A percentile compares a stretch with the other conserved stretches of the same genome.
Conservation (phyloP, 1,140 invertebrate genomes). For the Macrocentrus cingulum region DNA sequence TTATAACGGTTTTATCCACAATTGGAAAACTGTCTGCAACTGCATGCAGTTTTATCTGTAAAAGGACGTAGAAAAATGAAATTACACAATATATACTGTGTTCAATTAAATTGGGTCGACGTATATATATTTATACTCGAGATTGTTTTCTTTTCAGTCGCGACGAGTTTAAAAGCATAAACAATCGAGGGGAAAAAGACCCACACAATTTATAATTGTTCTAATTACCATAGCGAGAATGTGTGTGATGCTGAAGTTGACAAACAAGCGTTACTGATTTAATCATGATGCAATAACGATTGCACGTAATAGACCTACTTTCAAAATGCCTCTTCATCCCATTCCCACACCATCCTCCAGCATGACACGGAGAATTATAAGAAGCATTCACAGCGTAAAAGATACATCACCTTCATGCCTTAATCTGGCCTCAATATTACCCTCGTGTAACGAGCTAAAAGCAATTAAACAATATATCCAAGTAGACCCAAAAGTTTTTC, state of each 20-base stretch:
- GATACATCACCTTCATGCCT: no score
- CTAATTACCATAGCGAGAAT: constrained; percentile 23
- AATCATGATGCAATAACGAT: constrained; percentile 11
- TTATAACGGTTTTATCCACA: no score
- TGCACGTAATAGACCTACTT: constrained; percentile 3
- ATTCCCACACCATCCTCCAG: not conserved
- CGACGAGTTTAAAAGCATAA: not conserved
- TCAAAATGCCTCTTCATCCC: not conserved
- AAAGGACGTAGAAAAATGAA: no score
- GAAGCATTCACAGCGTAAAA: no score
- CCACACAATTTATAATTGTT: constrained; percentile 19
- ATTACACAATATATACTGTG: not conserved
- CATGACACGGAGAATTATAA: not conserved
- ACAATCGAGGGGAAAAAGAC: not conserved
- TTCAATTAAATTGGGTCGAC: not conserved
- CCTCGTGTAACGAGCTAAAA: not conserved
- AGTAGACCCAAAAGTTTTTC: not conserved
- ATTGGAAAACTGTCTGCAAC: no score
- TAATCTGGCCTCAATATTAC: no score
- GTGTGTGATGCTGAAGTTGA: constrained; percentile 5
- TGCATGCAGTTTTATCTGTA: no score
- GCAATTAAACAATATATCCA: no score
- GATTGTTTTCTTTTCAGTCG: not conserved
- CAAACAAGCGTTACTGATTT: constrained; percentile 23
- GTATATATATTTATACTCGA: not conserved